Base-by-base conservation (phyloP, 2,113 vertebrate genomes). In the Glaucidium brasilianum region DNA sequence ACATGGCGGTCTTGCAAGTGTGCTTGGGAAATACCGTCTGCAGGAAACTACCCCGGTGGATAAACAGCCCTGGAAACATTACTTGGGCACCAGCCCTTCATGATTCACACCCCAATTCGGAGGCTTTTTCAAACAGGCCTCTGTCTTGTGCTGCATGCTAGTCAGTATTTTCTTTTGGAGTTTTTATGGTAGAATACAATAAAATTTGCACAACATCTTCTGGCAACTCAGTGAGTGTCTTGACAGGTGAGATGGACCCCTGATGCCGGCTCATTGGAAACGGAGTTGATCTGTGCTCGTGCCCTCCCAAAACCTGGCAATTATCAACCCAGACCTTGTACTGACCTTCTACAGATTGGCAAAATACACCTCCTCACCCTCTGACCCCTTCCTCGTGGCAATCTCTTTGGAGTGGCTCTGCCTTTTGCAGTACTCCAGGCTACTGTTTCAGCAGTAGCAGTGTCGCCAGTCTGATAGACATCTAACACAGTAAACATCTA, bases 361-460 rank as follows among this genome's bases (percentile, higher is more conserved):
- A 67, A 78, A 90, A 90, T 0, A 5, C 34, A 85, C 12, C 37
- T 90, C 15, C 56, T 76, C 26, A 41, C 10, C 73, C 26, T 41
- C 73, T 32, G 59, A 18, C 3, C 32, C 29, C 32, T 41, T 71
- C 41, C 67, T 49, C 4, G 0, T 4, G 27, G 30, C 0, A 0
- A 12, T 18, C 32, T 56, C 58, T 39, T 29, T 11, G 69, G 25
- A 79, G 18, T 14, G 8, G 19, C 32, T 39, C 7, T 67, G 55
- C 50, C 32, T 55, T 92, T 67, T 52, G 26, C 56, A 50, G 47
- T 20, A 30, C 26, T 63, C 35, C 77, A 68, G 79, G 58, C 17
- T 72, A 10, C 27, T 5, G 11, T 14, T 39, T 14, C 63, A 69
- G 74, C 55, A 58, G 64, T 3, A 68, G 13, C 67, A 39, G 25